A percentile compares a stretch with the other conserved stretches of the same genome.
phyloP scores from a whole-genome alignment of 2,113 vertebrate species.

The Onychostoma macrolepis region DNA sequence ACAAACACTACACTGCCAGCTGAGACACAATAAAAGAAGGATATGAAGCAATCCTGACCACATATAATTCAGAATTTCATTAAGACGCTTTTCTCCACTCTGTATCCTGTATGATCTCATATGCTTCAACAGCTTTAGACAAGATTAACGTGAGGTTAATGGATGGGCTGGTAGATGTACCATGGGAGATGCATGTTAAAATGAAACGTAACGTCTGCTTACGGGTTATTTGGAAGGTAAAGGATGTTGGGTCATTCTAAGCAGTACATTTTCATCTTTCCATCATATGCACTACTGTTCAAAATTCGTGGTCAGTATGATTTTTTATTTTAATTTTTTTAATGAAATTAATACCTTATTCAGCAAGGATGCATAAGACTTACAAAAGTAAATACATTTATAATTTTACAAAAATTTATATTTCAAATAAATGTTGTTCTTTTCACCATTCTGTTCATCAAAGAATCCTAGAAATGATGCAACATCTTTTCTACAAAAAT shows the following conservation, averaged over 20 bases:
- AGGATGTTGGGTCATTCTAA: not conserved
- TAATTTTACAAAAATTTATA: not conserved
- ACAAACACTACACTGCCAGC: slow-evolving; percentile 55
- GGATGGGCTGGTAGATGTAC: not conserved
- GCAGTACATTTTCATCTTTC: not conserved
- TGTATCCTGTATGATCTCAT: not conserved
- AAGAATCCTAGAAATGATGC: not conserved
- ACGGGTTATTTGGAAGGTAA: not conserved
- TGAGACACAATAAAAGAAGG: slow-evolving; percentile 58
- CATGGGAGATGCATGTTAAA: not conserved
- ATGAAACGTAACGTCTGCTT: not conserved
- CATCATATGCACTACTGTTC: not conserved
- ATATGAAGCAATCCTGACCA: slow-evolving; percentile 59
- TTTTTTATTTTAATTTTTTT: not conserved
- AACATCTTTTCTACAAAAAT: no score
- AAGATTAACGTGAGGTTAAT: slow-evolving; percentile 8
- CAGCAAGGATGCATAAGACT: not conserved
- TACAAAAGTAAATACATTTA: not conserved
- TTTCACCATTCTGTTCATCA: not conserved
- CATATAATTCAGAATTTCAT: slow-evolving; percentile 55
- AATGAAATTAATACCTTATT: not conserved
- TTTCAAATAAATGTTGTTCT: not conserved
- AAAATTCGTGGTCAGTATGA: not conserved
- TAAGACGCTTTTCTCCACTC: slow-evolving; percentile 36
- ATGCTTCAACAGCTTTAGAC: slow-evolving; percentile 1